phyloP scores from a whole-genome alignment of 2,797 vertebrate species.

The Helarctos malayanus region DNA sequence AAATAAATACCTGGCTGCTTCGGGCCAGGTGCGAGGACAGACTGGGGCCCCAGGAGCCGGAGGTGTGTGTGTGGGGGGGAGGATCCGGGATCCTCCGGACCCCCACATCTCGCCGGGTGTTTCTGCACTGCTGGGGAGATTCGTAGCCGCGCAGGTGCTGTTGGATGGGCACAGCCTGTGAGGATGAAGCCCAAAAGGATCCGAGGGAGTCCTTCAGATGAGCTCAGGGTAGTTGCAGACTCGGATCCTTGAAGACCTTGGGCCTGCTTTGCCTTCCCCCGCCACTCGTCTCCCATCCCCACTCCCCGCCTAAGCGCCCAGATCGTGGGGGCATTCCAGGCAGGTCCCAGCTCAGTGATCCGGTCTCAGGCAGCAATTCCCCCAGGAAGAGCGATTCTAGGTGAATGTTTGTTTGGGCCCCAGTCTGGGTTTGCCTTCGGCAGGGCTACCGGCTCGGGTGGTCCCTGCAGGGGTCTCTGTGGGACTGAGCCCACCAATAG shows the following conservation, averaged over 20 bases:
- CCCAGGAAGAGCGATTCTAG: slow-evolving; percentile 21
- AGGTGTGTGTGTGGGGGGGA: neutral
- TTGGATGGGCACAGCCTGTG: neutral
- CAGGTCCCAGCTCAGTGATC: slow-evolving; percentile 57
- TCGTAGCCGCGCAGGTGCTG: slow-evolving; percentile 70
- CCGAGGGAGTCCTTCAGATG: neutral
- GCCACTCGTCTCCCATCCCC: rapidly evolving
- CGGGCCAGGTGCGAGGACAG: slow-evolving; percentile 55
- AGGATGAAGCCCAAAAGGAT: neutral
- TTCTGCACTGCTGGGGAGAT: slow-evolving; percentile 7
- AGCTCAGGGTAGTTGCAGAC: neutral
- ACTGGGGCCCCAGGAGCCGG: neutral
- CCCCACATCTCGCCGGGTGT: neutral
- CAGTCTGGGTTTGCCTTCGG: neutral
- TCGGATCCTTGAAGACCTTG: slow-evolving; percentile 4
- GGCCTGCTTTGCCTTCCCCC: neutral
- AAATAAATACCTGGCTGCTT: neutral
- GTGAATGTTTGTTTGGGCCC: slow-evolving; percentile 46
- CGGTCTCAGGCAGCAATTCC: slow-evolving; percentile 66
- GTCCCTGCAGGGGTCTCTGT: slow-evolving; percentile 1
- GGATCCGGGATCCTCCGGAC: neutral
- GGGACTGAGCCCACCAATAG: neutral
- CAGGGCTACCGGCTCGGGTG: neutral
- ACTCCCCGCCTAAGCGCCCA: neutral
- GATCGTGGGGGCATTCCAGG: slow-evolving; percentile 46